Base-by-base conservation (phyloP, 1,140 invertebrate genomes). In the Neodiprion virginianus region DNA sequence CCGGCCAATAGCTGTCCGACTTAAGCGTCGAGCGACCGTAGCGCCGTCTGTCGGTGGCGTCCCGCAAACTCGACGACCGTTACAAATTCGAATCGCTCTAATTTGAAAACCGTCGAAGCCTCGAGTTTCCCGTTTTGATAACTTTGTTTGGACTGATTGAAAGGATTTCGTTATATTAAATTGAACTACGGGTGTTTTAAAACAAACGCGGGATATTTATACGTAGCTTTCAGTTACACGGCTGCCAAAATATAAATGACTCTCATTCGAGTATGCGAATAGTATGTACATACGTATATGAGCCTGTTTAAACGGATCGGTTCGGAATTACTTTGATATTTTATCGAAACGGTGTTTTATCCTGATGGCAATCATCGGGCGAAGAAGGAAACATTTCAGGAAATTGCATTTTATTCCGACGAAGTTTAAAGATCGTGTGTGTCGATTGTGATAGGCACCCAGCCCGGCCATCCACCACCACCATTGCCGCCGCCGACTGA, bases 341-440 rank as follows among this genome's bases (percentile, higher is more conserved):
- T 40, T 40, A 40, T 40, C 28, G 1, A 5, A 40, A 40, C 28
- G 53, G 53, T 61, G 53, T 61, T 61, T 61, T 61, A 61, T 61
- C 53, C 53, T 12, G n/a, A 40, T 40, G n/a, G 53, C 53, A 61
- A 61, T 61, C 53, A 61, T 61, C 53, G 53, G 53, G 28, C 28
- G 53, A 17, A 17, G 53, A 17, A 61, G n/a, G 53, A 61, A 61
- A 61, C 8, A 61, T 61, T 61, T 8, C 53, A 61, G 53, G 53
- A 61, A 61, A 61, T 61, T 61, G 53, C 53, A 61, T 61, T 61
- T 61, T 61, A 61, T 61, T 61, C 53, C n/a, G 8, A 12, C 53
- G 53, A 61, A 61, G 53, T 61, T 61, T 61, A 61, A 61, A 61
- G 53, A 61, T 61, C 53, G 53, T 61, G 53, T 61, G 53, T 61